These are phyloP conservation scores for Drosophila histrio DNA, from an alignment of 2,888 invertebrate species.

Conservation along the genomic window DNA sequence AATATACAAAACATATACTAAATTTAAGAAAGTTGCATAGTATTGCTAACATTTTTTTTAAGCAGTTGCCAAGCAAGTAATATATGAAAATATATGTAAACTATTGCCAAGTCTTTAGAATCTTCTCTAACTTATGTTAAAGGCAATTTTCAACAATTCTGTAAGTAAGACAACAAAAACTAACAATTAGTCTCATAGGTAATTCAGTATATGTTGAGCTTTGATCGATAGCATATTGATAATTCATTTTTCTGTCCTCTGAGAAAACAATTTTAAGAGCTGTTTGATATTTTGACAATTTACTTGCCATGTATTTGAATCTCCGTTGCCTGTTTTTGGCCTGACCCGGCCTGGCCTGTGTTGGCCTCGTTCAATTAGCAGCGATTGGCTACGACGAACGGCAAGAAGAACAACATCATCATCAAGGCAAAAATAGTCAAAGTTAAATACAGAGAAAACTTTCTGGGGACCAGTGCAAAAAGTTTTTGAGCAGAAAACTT, in stretches of 20 bases:
- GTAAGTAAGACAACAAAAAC: not conserved
- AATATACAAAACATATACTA: no score
- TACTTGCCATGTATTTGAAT: conserved; percentile 25
- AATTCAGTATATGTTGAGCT: not conserved
- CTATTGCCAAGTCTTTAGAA: no score
- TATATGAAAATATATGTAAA: no score
- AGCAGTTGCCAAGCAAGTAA: no score
- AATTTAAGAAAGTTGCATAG: no score
- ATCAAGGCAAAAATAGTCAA: conserved; percentile 51
- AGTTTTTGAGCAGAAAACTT: conserved; percentile 51
- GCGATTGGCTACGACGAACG: conserved; percentile 43
- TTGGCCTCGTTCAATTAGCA: conserved; percentile 51
- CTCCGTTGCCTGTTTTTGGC: conserved; percentile 4
- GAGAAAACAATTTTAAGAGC: conserved; percentile 18
- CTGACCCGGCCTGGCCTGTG: conserved; percentile 18
- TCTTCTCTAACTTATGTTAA: not conserved
- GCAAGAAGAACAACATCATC: conserved; percentile 61
- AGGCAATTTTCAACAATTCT: not conserved
- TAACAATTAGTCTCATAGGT: not conserved
- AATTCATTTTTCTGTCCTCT: conserved; percentile 7
- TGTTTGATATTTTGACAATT: conserved; percentile 18
- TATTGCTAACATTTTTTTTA: no score
- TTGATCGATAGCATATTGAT: not conserved
- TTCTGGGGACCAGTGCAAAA: conserved; percentile 30
- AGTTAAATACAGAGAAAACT: conserved; percentile 44